Percentiles rank a stretch among this genome's conserved stretches.
These are phyloP conservation scores for Tenebrosternarchus preto DNA, from an alignment of 2,113 vertebrate genomes.

Conservation along the genomic window DNA sequence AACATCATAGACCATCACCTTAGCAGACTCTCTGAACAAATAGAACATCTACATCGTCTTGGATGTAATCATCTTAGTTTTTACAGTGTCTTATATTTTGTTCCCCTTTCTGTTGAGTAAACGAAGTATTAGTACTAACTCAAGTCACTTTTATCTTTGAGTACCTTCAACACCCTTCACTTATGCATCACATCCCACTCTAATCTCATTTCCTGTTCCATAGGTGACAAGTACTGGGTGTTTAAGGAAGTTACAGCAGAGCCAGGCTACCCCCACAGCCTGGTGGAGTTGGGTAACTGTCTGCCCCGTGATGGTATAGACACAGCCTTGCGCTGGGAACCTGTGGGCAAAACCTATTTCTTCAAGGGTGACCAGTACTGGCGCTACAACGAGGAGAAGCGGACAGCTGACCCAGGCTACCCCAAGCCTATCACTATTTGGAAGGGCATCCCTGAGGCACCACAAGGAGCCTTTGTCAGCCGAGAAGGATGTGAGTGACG, in stretches of 20 bases:
- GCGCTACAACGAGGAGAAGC: constrained; percentile 96
- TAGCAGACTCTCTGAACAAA: not conserved
- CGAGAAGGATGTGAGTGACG: constrained; percentile 92
- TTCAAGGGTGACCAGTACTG: constrained; percentile 98
- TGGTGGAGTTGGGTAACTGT: constrained; percentile 88
- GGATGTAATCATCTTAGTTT: not conserved
- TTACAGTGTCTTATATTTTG: not conserved
- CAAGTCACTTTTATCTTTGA: too few species aligned
- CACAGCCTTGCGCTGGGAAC: constrained; percentile 94
- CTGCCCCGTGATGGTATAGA: constrained; percentile 95
- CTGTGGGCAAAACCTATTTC: constrained; percentile 96
- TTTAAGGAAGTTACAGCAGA: constrained; percentile 94
- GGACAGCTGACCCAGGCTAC: constrained; percentile 87
- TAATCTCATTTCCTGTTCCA: not conserved
- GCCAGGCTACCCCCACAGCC: constrained; percentile 91
- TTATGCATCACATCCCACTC: not conserved
- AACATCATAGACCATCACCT: not conserved
- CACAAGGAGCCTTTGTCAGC: constrained; percentile 96
- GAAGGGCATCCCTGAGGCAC: constrained; percentile 91
- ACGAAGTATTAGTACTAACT: not conserved
- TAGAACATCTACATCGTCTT: not conserved
- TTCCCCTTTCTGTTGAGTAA: constrained; percentile 3
- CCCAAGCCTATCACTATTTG: constrained; percentile 95
- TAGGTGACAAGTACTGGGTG: constrained; percentile 97
- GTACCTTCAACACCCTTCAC: too few species aligned